These are phyloP conservation scores for Arion vulgaris DNA, from an alignment of 1,140 invertebrate species.

Conservation along the genomic window DNA sequence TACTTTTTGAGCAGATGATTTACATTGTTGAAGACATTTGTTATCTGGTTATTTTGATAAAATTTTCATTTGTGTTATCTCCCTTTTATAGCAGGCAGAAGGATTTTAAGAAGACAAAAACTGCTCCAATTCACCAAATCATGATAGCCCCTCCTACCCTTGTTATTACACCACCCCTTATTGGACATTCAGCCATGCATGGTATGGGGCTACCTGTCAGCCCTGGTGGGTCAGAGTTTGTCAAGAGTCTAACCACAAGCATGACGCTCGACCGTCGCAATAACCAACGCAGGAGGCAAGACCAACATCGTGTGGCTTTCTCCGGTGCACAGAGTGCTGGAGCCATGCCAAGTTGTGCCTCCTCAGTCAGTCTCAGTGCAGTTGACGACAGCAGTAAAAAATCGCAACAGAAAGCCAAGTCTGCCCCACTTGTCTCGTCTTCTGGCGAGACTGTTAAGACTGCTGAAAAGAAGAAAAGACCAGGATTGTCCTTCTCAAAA, in stretches of 20 bases:
- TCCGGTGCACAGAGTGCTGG: conserved; percentile 1
- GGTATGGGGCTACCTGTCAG: conserved; percentile 33
- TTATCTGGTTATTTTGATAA: neutral
- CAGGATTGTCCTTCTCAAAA: conserved; percentile 53
- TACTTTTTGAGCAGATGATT: neutral
- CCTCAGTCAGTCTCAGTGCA: conserved; percentile 39
- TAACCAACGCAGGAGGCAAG: conserved; percentile 31
- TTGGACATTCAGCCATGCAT: conserved; percentile 39
- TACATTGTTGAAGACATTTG: neutral
- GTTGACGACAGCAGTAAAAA: conserved; percentile 34
- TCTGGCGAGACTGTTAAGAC: conserved; percentile 12
- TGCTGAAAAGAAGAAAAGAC: conserved; percentile 32
- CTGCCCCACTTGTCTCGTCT: neutral
- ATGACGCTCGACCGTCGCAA: conserved; percentile 62
- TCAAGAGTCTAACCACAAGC: conserved; percentile 61
- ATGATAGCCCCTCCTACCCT: conserved; percentile 31
- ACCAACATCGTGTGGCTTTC: conserved; percentile 38
- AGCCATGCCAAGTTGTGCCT: neutral
- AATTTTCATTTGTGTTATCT: neutral
- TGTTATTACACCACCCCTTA: conserved; percentile 40
- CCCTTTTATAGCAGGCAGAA: conserved; percentile 52
- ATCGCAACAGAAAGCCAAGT: conserved; percentile 30
- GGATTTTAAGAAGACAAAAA: conserved; percentile 66
- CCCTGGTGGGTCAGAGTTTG: conserved; percentile 50
- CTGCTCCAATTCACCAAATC: conserved; percentile 53